phyloP scores from a whole-genome alignment of 2,113 vertebrate genomes.

The Macquaria australasica region DNA sequence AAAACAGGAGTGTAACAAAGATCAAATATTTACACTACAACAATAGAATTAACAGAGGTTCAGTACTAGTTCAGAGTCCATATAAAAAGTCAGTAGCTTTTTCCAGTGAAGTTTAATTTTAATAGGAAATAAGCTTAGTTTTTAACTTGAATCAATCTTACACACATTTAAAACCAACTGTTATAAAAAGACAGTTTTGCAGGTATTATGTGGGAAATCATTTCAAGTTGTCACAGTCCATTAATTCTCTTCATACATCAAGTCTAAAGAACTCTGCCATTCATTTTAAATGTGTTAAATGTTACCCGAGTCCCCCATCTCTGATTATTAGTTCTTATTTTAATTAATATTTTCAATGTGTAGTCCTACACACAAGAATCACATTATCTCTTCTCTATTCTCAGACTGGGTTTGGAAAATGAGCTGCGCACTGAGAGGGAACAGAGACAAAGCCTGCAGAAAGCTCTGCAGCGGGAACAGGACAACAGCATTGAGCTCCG shows the following conservation, averaged over 20 bases:
- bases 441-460: constrained; percentile 91
- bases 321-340: neutral
- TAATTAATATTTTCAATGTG: neutral
- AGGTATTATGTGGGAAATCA: neutral
- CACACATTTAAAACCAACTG: neutral
- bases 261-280: neutral
- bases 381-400: constrained; percentile 29
- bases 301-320: neutral
- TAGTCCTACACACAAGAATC: neutral
- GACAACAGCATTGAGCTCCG: constrained; percentile 90
- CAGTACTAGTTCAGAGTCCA: neutral
- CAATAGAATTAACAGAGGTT: neutral
- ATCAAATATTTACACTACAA: neutral
- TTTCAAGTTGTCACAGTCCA: neutral
- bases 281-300: neutral
- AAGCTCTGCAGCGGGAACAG: constrained; percentile 90
- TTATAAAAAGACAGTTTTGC: neutral
- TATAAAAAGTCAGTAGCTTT: neutral
- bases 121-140: neutral
- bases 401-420: constrained; percentile 91
- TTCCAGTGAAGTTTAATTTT: neutral
- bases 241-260: neutral
- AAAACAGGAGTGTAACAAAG: neutral
- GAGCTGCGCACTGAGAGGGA: constrained; percentile 93
- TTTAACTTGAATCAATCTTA: neutral